Conservation (phyloP, 2,113 vertebrate genomes). For the Thamnaconus septentrionalis region DNA sequence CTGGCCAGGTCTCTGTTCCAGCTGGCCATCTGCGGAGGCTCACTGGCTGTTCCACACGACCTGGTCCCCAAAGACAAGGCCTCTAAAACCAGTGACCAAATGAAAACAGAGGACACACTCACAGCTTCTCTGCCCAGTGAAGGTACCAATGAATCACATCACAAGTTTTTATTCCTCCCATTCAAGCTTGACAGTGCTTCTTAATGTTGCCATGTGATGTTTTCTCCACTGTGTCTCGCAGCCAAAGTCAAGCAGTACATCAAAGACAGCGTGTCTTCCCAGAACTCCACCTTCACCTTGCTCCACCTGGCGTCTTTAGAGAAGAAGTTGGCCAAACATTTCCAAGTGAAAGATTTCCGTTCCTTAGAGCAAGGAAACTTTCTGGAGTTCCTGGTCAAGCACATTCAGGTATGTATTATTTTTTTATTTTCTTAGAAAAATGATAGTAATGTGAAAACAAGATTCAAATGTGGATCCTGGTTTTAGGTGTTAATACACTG, state of each 20-base stretch:
- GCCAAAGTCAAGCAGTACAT: slow-evolving; percentile 70
- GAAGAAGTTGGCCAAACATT: slow-evolving; percentile 71
- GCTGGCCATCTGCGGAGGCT: slow-evolving; percentile 78
- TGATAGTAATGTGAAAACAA: too few species aligned
- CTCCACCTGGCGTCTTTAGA: slow-evolving; percentile 65
- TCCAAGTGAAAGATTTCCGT: slow-evolving; percentile 69
- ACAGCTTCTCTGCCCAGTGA: slow-evolving; percentile 59
- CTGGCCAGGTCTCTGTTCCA: slow-evolving; percentile 74
- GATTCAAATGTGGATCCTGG: background rate
- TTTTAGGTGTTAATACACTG: too few species aligned
- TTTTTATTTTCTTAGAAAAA: too few species aligned
- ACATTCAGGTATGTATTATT: slow-evolving; percentile 63
- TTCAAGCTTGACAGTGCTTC: background rate
- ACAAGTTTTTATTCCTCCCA: background rate
- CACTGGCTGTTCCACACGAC: slow-evolving; percentile 71
- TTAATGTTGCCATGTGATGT: background rate
- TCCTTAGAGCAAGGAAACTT: slow-evolving; percentile 75
- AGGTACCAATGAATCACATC: slow-evolving; percentile 53
- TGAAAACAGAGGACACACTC: slow-evolving; percentile 31
- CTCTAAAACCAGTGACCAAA: slow-evolving; percentile 30
- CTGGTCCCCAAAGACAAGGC: slow-evolving; percentile 69
- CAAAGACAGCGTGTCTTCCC: slow-evolving; percentile 57
- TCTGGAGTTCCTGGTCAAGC: slow-evolving; percentile 74
- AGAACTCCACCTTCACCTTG: slow-evolving; percentile 57
- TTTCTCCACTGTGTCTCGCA: slow-evolving; percentile 32